Conservation (phyloP, 2,113 vertebrate species). For the Craseonycteris thonglongyai region DNA sequence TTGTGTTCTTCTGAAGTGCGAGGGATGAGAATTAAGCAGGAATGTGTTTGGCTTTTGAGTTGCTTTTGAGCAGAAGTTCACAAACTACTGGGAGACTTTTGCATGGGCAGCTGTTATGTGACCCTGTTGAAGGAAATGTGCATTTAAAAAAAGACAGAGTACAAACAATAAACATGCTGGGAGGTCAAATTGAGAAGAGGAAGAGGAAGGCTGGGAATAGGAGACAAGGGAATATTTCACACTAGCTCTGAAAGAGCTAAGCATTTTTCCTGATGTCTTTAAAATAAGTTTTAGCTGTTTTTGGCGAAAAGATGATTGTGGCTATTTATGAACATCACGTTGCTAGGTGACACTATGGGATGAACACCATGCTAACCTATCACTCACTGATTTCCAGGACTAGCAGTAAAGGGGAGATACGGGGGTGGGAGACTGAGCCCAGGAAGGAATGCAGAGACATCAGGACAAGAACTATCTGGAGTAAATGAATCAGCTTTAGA, state of each 20-base stretch:
- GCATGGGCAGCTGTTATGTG: conserved; percentile 48
- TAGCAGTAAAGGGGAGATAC: conserved; percentile 31
- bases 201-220: conserved; percentile 48
- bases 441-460: conserved; percentile 25
- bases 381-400: conserved; percentile 75
- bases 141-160: conserved; percentile 30
- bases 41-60: conserved; percentile 40
- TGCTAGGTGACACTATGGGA: conserved; percentile 81
- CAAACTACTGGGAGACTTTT: conserved; percentile 53
- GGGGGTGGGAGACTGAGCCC: neutral
- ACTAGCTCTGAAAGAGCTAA: conserved; percentile 59
- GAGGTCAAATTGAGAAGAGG: conserved; percentile 60
- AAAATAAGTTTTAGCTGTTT: conserved; percentile 69
- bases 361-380: conserved; percentile 62
- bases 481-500: conserved; percentile 2
- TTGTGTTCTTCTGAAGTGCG: neutral
- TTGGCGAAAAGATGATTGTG: conserved; percentile 70
- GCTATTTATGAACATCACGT: conserved; percentile 79
- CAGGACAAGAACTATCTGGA: neutral
- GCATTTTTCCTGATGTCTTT: conserved; percentile 67
- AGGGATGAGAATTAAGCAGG: neutral
- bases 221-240: conserved; percentile 48
- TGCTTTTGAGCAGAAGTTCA: conserved; percentile 52
- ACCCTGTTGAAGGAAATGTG: conserved; percentile 43
- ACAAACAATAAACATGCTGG: conserved; percentile 54